Conservation (phyloP, 2,888 invertebrate genomes). For the Oligia strigilis region DNA sequence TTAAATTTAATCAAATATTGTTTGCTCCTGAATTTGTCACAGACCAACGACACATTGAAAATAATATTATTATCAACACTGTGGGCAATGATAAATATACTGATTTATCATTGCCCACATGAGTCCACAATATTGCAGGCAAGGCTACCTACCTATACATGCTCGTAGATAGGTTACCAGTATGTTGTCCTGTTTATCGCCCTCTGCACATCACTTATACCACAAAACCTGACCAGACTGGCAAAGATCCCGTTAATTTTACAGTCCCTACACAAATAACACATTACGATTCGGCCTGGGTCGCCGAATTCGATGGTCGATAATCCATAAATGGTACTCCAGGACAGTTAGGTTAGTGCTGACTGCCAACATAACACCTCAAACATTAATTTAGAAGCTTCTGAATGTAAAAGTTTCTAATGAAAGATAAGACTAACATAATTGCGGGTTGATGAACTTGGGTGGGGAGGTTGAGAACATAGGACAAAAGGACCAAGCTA, state of each 20-base stretch:
- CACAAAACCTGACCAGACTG: slow-evolving; percentile 68
- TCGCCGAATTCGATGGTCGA: slow-evolving; percentile 76
- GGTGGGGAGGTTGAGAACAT: not conserved
- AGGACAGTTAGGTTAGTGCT: slow-evolving; percentile 67
- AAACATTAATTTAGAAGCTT: slow-evolving; percentile 28
- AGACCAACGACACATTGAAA: not conserved
- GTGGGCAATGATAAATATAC: not conserved
- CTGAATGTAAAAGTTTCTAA: slow-evolving; percentile 33
- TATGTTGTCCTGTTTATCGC: slow-evolving; percentile 16
- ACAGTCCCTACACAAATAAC: slow-evolving; percentile 79
- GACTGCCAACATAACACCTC: slow-evolving; percentile 61
- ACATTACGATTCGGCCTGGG: slow-evolving; percentile 82
- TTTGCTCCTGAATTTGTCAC: not conserved
- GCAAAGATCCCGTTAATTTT: slow-evolving; percentile 84
- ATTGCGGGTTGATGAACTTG: slow-evolving; percentile 34
- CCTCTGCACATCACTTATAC: slow-evolving; percentile 55
- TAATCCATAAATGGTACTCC: slow-evolving; percentile 76
- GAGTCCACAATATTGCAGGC: not conserved
- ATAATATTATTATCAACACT: not conserved
- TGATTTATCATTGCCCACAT: no score
- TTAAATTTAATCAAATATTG: not conserved
- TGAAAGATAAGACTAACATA: slow-evolving; percentile 2
- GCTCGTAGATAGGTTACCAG: not conserved
- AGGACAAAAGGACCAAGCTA: slow-evolving; percentile 3
- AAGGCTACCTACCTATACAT: not conserved